Conservation (phyloP, 1,140 invertebrate genomes). For the Trypoxylus dichotomus region DNA sequence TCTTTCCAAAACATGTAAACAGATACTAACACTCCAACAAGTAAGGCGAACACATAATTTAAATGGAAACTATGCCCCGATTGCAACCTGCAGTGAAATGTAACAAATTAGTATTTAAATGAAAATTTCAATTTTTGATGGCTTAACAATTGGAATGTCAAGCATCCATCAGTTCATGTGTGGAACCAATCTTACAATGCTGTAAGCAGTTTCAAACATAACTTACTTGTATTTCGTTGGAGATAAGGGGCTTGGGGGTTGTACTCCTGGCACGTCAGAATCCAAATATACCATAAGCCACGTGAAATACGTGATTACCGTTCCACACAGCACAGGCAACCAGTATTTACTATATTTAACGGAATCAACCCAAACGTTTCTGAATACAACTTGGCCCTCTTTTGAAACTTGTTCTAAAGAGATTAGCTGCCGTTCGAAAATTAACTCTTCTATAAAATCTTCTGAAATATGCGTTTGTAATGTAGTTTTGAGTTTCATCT, state of each 20-base stretch:
- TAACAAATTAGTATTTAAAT: too few relatives aligned
- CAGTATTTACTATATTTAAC: conserved; percentile 45
- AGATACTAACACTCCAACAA: conserved; percentile 46
- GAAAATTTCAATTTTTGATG: too few relatives aligned
- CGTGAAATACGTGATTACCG: conserved; percentile 51
- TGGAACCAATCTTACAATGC: too few relatives aligned
- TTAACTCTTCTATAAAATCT: conserved; percentile 36
- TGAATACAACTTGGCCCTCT: conserved; percentile 46
- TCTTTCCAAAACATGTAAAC: conserved; percentile 46
- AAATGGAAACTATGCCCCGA: conserved; percentile 51
- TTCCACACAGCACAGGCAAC: conserved; percentile 49
- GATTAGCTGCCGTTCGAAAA: conserved; percentile 44
- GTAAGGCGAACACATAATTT: conserved; percentile 50
- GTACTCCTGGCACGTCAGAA: conserved; percentile 55
- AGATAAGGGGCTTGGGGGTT: conserved; percentile 56
- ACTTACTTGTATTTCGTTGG: conserved; percentile 50
- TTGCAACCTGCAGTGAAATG: conserved; percentile 42
- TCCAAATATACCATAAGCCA: conserved; percentile 57
- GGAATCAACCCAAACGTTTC: conserved; percentile 41
- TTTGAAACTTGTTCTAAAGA: conserved; percentile 40
- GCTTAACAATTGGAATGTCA: neutral
- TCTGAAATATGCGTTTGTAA: conserved; percentile 41
- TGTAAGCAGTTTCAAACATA: neutral
- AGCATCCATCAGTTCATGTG: too few relatives aligned
- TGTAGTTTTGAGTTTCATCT: conserved; percentile 14